Evolutionary conservation across 2,888 invertebrate genomes (phyloP).

Genomic region (Resseliella maxima): DNA sequence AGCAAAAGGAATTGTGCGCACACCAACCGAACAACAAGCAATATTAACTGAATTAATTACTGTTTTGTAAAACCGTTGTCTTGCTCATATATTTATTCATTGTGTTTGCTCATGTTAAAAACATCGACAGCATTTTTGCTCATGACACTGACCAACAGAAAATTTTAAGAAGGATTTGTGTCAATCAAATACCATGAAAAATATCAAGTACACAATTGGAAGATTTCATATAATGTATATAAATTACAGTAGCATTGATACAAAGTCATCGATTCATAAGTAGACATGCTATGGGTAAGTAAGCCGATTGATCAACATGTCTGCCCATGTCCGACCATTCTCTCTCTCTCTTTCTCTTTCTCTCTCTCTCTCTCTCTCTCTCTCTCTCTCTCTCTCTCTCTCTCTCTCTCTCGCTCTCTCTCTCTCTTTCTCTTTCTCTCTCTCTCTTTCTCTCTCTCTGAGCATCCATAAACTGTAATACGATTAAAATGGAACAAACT

Average conservation of each 20-base stretch:
- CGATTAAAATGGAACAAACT: not conserved
- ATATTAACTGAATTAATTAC: constrained; percentile 16
- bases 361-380: too few species aligned
- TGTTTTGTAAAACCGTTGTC: not conserved
- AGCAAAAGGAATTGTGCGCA: not conserved
- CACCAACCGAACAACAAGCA: not conserved
- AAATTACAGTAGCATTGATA: not conserved
- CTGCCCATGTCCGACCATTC: too few species aligned
- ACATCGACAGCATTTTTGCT: too few species aligned
- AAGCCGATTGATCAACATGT: constrained; percentile 1
- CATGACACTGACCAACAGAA: not conserved
- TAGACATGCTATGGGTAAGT: not conserved
- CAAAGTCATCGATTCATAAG: not conserved
- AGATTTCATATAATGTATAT: too few species aligned
- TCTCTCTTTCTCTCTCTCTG: too few species aligned
- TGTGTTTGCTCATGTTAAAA: not conserved
- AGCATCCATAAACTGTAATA: not conserved
- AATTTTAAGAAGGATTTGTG: not conserved
- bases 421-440: too few species aligned
- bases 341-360: too few species aligned
- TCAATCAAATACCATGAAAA: not conserved
- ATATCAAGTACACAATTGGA: not conserved
- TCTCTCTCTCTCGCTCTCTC: too few species aligned
- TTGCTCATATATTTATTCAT: too few species aligned
- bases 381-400: too few species aligned